A percentile compares a stretch with the other conserved stretches of the same genome.
phyloP scores from a whole-genome alignment of 2,888 invertebrate species.

The Nipponacmea schrenckii region DNA sequence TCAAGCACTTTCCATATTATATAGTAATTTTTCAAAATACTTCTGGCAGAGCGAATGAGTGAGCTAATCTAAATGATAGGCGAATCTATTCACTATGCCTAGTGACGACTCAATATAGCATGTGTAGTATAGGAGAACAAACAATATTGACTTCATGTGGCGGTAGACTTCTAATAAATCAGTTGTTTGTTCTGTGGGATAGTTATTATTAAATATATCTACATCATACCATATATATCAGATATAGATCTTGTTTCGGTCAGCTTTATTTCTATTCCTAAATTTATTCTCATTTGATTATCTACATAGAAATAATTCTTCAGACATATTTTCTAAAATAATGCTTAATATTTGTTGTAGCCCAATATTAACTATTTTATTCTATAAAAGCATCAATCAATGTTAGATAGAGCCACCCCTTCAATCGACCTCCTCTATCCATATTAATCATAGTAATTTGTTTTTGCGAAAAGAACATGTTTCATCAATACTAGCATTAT shows the following conservation, averaged over 20 bases:
- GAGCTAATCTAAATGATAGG: conserved; percentile 10
- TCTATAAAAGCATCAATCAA: conserved; percentile 1
- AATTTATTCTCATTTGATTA: too few relatives aligned
- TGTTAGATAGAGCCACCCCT: background rate
- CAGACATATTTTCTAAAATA: too few relatives aligned
- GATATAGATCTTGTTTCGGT: too few relatives aligned
- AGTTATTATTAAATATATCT: too few relatives aligned
- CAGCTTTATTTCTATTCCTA: too few relatives aligned
- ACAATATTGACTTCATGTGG: conserved; percentile 3
- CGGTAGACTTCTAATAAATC: conserved; percentile 7
- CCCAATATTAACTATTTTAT: background rate
- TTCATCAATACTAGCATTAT: background rate
- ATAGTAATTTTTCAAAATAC: conserved; percentile 51
- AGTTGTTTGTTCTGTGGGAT: background rate
- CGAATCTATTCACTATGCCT: background rate
- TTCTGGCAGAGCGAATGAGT: conserved; percentile 10
- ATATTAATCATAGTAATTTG: conserved; percentile 6
- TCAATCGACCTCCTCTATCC: background rate
- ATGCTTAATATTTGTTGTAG: too few relatives aligned
- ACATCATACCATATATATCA: too few relatives aligned
- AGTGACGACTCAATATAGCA: background rate
- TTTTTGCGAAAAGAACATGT: conserved; percentile 3
- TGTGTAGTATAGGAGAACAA: background rate
- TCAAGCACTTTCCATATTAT: conserved; percentile 43
- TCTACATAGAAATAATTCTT: too few relatives aligned